These are phyloP conservation scores for Zaprionus gabonicus DNA, from an alignment of 1,140 invertebrate genomes.

Conservation along the genomic window DNA sequence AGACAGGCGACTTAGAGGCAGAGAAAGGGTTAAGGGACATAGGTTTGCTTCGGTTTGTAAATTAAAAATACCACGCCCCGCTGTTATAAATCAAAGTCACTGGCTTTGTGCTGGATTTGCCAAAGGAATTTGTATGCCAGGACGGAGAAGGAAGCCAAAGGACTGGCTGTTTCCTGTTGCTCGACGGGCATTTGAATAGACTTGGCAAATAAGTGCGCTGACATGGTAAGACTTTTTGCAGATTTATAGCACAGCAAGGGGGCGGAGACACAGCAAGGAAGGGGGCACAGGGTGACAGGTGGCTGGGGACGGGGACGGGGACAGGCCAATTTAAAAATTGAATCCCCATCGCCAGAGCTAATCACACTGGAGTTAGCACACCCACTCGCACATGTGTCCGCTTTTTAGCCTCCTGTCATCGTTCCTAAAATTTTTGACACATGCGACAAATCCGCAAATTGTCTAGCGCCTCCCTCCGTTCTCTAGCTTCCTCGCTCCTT, in stretches of 20 bases:
- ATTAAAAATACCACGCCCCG: slow-evolving; percentile 77
- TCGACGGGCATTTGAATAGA: slow-evolving; percentile 69
- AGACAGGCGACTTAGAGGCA: slow-evolving; percentile 28
- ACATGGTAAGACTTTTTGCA: slow-evolving; percentile 69
- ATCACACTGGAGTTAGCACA: slow-evolving; percentile 39
- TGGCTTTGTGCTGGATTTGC: slow-evolving; percentile 72
- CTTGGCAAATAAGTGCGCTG: slow-evolving; percentile 70
- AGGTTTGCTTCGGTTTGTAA: slow-evolving; percentile 46
- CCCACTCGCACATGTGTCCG: slow-evolving; percentile 50
- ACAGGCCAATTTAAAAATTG: slow-evolving; percentile 78
- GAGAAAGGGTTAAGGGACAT: slow-evolving; percentile 32
- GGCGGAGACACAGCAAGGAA: background rate
- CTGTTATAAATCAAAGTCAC: slow-evolving; percentile 79
- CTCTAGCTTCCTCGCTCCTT: background rate
- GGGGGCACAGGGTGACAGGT: background rate
- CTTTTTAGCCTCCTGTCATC: slow-evolving; percentile 33
- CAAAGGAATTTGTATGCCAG: slow-evolving; percentile 70
- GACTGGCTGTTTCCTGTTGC: slow-evolving; percentile 62
- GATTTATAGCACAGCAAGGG: slow-evolving; percentile 58
- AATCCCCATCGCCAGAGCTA: slow-evolving; percentile 63
- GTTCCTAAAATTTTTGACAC: slow-evolving; percentile 64
- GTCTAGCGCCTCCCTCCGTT: background rate
- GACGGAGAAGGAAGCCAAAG: background rate
- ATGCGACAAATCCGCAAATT: slow-evolving; percentile 52
- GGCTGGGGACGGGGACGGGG: background rate